Conservation (phyloP, 2,113 vertebrate genomes). For the Gavia stellata region DNA sequence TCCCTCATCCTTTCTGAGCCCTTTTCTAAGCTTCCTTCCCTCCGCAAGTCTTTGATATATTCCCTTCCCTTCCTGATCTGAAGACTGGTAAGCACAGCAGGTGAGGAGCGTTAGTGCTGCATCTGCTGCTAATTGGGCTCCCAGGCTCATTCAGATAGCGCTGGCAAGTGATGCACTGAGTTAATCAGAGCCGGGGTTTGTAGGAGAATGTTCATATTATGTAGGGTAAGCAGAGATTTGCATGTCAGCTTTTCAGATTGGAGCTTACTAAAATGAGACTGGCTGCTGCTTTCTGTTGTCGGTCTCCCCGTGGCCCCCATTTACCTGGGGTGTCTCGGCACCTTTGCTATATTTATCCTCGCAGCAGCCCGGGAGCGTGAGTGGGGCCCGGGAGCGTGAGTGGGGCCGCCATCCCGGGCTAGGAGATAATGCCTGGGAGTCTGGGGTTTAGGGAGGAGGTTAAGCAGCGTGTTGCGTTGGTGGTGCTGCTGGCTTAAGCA, state of each 20-base stretch:
- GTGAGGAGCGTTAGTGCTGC: conserved; percentile 56
- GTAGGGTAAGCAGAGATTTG: conserved; percentile 60
- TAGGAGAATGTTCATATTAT: conserved; percentile 37
- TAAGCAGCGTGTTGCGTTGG: neutral
- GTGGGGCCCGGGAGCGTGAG: rapidly evolving
- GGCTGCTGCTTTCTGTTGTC: neutral
- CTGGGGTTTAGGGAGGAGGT: neutral
- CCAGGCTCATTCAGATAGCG: conserved; percentile 31
- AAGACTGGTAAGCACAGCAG: conserved; percentile 60
- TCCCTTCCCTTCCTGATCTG: conserved; percentile 63
- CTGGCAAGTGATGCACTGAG: conserved; percentile 52
- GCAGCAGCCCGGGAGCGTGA: rapidly evolving
- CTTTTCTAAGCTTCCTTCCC: conserved; percentile 57
- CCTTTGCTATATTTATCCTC: neutral
- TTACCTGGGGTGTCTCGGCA: neutral
- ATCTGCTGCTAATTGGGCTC: conserved; percentile 69
- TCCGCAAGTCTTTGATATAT: conserved; percentile 52
- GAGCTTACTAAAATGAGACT: neutral
- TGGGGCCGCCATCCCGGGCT: neutral
- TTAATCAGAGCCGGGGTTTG: conserved; percentile 52
- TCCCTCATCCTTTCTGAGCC: conserved; percentile 52
- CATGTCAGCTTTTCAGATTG: conserved; percentile 17
- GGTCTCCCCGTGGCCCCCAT: neutral
- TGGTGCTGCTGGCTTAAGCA: neutral
- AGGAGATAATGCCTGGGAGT: neutral